Evolutionary conservation across 2,797 vertebrate species (phyloP), one percentile per base, ranked within the genome.

Genomic region (Megalops cyprinoides): DNA sequence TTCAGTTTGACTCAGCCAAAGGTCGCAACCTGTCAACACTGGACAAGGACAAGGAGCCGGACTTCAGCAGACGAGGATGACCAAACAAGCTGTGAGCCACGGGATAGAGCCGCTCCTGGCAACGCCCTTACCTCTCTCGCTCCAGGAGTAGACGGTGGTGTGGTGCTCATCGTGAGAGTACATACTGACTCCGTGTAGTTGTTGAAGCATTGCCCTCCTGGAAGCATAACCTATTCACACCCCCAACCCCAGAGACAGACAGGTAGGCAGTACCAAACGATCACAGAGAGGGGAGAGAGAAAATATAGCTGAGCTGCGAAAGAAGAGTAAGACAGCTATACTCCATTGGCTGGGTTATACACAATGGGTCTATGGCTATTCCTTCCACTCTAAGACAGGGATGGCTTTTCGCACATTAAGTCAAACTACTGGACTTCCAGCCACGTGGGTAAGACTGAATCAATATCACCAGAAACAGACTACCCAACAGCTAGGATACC

Each of bases 191-290:
- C 95, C 95, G 0, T 94, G 95, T 84, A 96, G 96, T 92, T 97
- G 96, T 92, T 97, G 96, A 87, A 96, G 95, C 95, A 95, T 94
- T 91, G 96, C 95, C 91, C 94, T 93, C 90, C 96, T 95, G 92
- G 96, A 96, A 84, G 94, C 87, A 93, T 94, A 93, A 91, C 95
- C 95, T 94, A 92, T 81, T 15, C 87, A 91, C 82, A 92, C 85
- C 82, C 85, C 87, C 90, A 4, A 90, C 88, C 82, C 91, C 87
- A 85, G 81, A 89, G 28, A 79, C n/a, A 15, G 25, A 82, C 85
- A 87, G 78, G 79, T 69, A 87, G 76, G 48, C 67, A 78, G 53
- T 58, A 71, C 49, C 67, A 76, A 78, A 78, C 42, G 55, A 65
- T 58, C 20, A 78, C 71, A 87, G 83, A 85, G 83, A 87, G 85